Evolutionary conservation across 35 echinoderm and acorn worm species (phyloP).

Genomic region (Anneissia japonica): DNA sequence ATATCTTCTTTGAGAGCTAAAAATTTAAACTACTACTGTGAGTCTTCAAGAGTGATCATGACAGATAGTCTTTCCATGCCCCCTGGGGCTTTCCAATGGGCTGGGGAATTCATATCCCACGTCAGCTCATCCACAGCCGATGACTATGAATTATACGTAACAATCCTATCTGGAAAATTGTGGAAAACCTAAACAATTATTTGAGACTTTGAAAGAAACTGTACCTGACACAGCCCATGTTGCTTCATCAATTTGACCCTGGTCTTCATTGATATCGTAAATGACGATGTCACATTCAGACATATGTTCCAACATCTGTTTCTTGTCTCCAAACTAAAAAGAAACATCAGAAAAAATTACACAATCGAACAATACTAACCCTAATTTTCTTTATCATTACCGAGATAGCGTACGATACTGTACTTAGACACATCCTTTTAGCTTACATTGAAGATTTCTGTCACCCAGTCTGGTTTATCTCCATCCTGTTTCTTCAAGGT

Average conservation of each 20-base stretch:
- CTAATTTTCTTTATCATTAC: no score
- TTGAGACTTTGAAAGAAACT: not conserved
- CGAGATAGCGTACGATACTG: no score
- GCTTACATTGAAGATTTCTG: conserved; percentile 80
- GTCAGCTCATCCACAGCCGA: not conserved
- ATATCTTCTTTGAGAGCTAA: no score
- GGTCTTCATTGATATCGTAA: conserved; percentile 82
- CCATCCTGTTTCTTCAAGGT: conserved; percentile 62
- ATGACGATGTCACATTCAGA: conserved; percentile 92
- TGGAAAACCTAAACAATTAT: not conserved
- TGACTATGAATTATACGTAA: not conserved
- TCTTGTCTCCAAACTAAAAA: conserved; percentile 52
- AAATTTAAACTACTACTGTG: no score
- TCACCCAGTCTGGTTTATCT: conserved; percentile 90
- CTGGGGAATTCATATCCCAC: no score
- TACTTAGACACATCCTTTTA: no score
- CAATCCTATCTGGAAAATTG: not conserved
- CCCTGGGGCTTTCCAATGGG: no score
- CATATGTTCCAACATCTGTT: conserved; percentile 91
- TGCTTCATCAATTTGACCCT: conserved; percentile 90
- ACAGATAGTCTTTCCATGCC: no score
- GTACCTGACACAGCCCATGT: conserved; percentile 97
- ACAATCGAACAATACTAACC: no score
- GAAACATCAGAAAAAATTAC: no score
- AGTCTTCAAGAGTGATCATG: no score